A percentile compares a stretch with the other conserved stretches of the same genome.
phyloP scores from a whole-genome alignment of 2,113 vertebrate species.

The Centropus unirufus region DNA sequence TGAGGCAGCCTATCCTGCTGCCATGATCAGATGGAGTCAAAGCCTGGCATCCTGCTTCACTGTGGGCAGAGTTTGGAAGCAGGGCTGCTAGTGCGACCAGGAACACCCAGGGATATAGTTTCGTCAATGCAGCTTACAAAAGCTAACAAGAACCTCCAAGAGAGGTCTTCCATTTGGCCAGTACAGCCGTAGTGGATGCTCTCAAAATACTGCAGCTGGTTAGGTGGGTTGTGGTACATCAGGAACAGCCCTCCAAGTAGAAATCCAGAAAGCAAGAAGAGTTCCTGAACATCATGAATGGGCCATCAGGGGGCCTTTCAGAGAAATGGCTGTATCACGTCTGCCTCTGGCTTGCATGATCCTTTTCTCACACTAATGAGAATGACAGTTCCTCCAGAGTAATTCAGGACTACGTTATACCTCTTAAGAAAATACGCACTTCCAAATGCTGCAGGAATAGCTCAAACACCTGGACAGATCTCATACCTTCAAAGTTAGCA shows the following conservation, averaged over 20 bases:
- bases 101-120: neutral
- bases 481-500: neutral
- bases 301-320: neutral
- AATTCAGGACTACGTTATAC: neutral
- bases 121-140: neutral
- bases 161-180: accelerated
- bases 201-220: neutral
- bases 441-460: neutral
- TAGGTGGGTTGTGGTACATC: neutral
- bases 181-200: neutral
- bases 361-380: neutral
- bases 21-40: accelerated
- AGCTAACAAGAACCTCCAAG: neutral
- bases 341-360: neutral
- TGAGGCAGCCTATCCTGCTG: accelerated
- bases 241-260: neutral
- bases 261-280: neutral
- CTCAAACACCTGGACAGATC: neutral
- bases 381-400: neutral
- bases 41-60: neutral
- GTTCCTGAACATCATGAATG: neutral
- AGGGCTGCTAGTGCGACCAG: accelerated
- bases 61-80: neutral
- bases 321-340: neutral
- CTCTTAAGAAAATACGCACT: neutral